Percentiles rank a stretch among this genome's conserved stretches.
phyloP scores from a whole-genome alignment of 2,888 invertebrate genomes.

The Harpalus rufipes region DNA sequence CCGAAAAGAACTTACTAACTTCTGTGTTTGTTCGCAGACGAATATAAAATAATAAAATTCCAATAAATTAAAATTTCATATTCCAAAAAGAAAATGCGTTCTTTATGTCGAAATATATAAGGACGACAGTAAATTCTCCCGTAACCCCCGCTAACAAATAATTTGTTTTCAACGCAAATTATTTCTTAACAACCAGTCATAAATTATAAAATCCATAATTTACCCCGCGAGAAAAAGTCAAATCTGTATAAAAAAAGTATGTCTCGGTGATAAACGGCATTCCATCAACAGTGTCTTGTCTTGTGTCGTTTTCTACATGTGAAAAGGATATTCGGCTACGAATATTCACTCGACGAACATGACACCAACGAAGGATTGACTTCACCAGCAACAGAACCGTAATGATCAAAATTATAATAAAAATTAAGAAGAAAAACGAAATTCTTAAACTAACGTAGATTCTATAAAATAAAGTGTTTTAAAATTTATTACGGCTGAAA shows the following conservation, averaged over 20 bases:
- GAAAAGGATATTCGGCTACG: conserved; percentile 28
- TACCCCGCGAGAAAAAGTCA: conserved; percentile 30
- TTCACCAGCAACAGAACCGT: not conserved
- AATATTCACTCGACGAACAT: conserved; percentile 23
- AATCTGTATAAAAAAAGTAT: conserved; percentile 9
- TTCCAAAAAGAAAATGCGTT: not conserved
- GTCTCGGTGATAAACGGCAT: conserved; percentile 39
- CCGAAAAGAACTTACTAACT: too few relatives aligned
- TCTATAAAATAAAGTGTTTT: too few relatives aligned
- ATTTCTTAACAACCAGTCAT: conserved; percentile 45
- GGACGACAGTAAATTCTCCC: conserved; percentile 25
- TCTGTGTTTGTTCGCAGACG: too few relatives aligned
- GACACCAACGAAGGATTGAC: conserved; percentile 1
- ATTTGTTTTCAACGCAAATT: conserved; percentile 45
- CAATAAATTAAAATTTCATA: not conserved
- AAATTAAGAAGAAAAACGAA: too few relatives aligned
- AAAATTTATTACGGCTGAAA: too few relatives aligned
- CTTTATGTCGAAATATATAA: conserved; percentile 37
- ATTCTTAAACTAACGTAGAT: not conserved
- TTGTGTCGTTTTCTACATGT: conserved; percentile 16
- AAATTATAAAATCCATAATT: conserved; percentile 46
- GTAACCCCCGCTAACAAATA: conserved; percentile 28
- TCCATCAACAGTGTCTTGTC: conserved; percentile 39
- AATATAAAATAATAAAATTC: not conserved
- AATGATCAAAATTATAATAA: not conserved